A percentile compares a stretch with the other conserved stretches of the same genome.
These are phyloP conservation scores for Zaprionus lineosus DNA, from an alignment of 2,888 invertebrate genomes.

Conservation along the genomic window DNA sequence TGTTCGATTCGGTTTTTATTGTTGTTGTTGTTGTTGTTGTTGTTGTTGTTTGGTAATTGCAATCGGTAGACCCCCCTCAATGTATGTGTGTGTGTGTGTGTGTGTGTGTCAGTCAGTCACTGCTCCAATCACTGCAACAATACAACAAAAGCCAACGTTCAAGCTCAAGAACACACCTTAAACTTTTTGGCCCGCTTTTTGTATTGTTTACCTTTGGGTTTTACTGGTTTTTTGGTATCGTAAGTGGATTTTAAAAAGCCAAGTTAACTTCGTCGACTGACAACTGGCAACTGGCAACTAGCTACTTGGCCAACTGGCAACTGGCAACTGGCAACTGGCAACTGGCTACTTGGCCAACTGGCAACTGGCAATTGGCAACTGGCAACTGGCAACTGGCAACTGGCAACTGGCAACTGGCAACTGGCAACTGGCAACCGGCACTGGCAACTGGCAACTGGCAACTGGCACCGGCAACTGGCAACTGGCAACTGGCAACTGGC, in stretches of 20 bases:
- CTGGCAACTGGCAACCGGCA: neutral
- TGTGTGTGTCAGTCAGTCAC: conserved; percentile 33
- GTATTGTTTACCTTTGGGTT: conserved; percentile 45
- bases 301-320: neutral
- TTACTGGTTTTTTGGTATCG: conserved; percentile 34
- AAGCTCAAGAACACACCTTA: conserved; percentile 82
- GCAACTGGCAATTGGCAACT: no score
- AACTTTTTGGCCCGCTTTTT: conserved; percentile 55
- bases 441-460: conserved; percentile 29
- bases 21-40: conserved; percentile 46
- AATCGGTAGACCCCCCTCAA: no score
- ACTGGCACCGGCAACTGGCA: neutral
- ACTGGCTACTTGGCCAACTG: no score
- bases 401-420: no score
- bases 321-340: no score
- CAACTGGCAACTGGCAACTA: conserved; percentile 29
- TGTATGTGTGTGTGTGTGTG: no score
- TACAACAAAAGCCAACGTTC: conserved; percentile 56
- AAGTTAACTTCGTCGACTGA: no score
- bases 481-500: no score
- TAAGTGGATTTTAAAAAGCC: conserved; percentile 38
- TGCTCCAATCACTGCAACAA: conserved; percentile 45
- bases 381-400: no score
- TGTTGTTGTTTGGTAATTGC: conserved; percentile 48
- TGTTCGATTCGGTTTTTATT: conserved; percentile 53